phyloP scores from a whole-genome alignment of 2,113 vertebrate genomes.

The Pongo pygmaeus region DNA sequence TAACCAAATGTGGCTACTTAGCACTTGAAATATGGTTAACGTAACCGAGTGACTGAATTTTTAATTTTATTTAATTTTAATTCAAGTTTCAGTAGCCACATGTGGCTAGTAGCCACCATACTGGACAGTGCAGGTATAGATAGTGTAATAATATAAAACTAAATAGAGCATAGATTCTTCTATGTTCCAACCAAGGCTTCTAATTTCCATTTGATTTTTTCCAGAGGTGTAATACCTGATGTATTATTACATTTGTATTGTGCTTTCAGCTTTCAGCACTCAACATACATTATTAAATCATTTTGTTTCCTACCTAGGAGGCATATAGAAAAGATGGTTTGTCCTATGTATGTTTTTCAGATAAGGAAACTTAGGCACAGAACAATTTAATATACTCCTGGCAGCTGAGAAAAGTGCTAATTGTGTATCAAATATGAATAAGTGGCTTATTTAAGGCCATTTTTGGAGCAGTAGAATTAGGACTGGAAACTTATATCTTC shows the following conservation, averaged over 20 bases:
- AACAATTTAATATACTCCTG: background rate
- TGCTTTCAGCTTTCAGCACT: background rate
- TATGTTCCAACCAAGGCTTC: background rate
- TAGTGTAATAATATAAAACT: background rate
- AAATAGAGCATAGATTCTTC: background rate
- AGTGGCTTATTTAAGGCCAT: background rate
- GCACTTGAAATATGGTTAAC: background rate
- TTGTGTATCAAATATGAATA: background rate
- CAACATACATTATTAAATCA: background rate
- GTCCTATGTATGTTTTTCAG: background rate
- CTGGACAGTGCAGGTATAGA: background rate
- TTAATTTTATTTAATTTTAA: conserved; percentile 39
- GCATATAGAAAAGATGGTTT: conserved; percentile 17
- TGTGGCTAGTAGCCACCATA: background rate
- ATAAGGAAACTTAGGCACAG: conserved; percentile 13
- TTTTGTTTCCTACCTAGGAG: background rate
- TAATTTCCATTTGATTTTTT: conserved; percentile 42
- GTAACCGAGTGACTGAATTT: conserved; percentile 6
- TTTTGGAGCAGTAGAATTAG: conserved; percentile 28
- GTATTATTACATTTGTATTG: background rate
- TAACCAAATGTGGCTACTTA: background rate
- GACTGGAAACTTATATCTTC: conserved; percentile 26
- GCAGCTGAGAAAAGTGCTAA: background rate
- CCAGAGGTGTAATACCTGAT: background rate
- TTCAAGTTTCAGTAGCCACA: background rate